Conservation (phyloP, 2,888 invertebrate species). For the Ichneumon xanthorius region DNA sequence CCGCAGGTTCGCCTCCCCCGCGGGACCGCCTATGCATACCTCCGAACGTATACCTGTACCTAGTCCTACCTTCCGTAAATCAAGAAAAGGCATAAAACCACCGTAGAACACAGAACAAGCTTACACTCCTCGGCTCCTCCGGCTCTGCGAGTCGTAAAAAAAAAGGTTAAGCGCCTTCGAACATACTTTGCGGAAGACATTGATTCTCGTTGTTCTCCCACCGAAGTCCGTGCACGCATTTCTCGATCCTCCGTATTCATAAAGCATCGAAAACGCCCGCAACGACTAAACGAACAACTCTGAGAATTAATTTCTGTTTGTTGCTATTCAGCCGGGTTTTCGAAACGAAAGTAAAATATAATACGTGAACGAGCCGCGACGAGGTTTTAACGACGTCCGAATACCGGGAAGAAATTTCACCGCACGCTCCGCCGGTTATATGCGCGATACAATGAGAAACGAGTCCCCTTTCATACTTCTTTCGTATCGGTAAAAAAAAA, state of each 20-base stretch:
- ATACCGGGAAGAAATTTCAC: constrained; percentile 48
- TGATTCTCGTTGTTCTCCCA: constrained; percentile 6
- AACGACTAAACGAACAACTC: background rate
- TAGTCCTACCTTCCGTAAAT: constrained; percentile 60
- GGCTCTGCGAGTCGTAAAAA: constrained; percentile 58
- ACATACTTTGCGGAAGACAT: constrained; percentile 49
- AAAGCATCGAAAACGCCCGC: constrained; percentile 5
- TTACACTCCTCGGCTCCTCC: constrained; percentile 40
- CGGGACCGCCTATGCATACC: constrained; percentile 21
- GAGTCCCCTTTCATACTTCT: constrained; percentile 11
- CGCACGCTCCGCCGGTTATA: constrained; percentile 50
- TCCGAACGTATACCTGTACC: constrained; percentile 37
- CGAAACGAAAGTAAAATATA: constrained; percentile 31
- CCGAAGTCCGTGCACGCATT: background rate
- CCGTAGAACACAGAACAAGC: constrained; percentile 50
- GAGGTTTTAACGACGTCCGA: constrained; percentile 36
- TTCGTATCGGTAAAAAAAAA: background rate
- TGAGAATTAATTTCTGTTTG: constrained; percentile 3
- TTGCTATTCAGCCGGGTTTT: constrained; percentile 25
- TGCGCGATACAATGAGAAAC: constrained; percentile 34
- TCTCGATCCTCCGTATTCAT: background rate
- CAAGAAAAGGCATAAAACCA: constrained; percentile 66
- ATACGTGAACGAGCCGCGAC: constrained; percentile 47
- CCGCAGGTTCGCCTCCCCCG: constrained; percentile 57
- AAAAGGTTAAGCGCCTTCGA: constrained; percentile 53